Conservation (phyloP, 2,113 vertebrate genomes). For the Lycaon pictus region DNA sequence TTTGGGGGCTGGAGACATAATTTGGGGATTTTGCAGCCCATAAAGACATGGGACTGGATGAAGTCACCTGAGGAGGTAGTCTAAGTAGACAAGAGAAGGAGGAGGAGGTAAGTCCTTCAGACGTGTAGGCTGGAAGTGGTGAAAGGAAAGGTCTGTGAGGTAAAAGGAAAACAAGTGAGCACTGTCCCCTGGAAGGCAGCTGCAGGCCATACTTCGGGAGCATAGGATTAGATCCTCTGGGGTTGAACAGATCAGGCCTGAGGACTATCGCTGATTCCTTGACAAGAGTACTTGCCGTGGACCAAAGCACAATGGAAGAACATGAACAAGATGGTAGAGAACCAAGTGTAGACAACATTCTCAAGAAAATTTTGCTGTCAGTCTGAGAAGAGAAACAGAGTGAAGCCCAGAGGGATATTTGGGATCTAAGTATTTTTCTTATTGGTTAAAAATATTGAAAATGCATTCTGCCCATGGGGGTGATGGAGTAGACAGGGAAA, state of each 20-base stretch:
- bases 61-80: not conserved
- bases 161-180: too few species aligned
- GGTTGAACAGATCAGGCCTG: accelerated
- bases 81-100: not conserved
- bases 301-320: too few species aligned
- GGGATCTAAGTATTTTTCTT: not conserved
- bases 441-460: not conserved
- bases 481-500: not conserved
- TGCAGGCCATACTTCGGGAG: not conserved
- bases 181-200: not conserved
- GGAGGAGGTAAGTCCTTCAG: not conserved
- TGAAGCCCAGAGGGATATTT: accelerated
- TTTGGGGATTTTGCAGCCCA: not conserved
- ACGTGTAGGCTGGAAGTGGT: accelerated
- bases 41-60: not conserved
- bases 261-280: not conserved
- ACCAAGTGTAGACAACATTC: not conserved
- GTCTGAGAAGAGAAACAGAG: not conserved
- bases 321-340: not conserved
- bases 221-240: accelerated
- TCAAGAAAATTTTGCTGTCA: not conserved
- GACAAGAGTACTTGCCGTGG: not conserved
- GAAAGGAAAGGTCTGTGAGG: not conserved
- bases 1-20: not conserved
- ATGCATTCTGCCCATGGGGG: not conserved